These are phyloP conservation scores for Sebastes taczanowskii DNA, from an alignment of 2,797 vertebrate genomes.

Conservation along the genomic window DNA sequence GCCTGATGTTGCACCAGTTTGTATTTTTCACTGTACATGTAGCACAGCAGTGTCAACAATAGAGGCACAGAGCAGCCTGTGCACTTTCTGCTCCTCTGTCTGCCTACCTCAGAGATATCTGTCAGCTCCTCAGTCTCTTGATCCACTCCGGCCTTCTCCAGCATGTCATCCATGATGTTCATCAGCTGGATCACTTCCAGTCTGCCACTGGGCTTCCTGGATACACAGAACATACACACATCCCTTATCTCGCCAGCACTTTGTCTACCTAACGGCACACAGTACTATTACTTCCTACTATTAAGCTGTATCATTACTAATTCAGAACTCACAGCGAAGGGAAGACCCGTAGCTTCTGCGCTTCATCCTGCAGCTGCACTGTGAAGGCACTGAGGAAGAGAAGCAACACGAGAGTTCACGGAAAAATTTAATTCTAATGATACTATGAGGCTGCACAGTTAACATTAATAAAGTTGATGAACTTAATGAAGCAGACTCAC, in stretches of 20 bases:
- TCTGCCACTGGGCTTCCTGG: slow-evolving; percentile 89
- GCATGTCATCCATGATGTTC: slow-evolving; percentile 89
- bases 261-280: not conserved
- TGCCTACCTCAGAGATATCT: slow-evolving; percentile 86
- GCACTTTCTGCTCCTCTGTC: not conserved
- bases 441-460: not conserved
- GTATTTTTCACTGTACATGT: not conserved
- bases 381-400: slow-evolving; percentile 87
- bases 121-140: slow-evolving; percentile 75
- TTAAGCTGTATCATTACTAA: not conserved
- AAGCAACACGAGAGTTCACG: not conserved
- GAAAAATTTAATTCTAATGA: not conserved
- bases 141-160: slow-evolving; percentile 87
- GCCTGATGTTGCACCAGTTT: not conserved
- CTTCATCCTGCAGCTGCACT: slow-evolving; percentile 86
- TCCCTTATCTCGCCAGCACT: not conserved
- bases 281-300: not conserved
- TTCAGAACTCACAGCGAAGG: slow-evolving; percentile 35
- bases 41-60: not conserved
- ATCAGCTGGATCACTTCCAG: slow-evolving; percentile 87
- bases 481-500: slow-evolving; percentile 77
- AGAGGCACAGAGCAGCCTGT: not conserved
- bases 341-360: slow-evolving; percentile 86
- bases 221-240: not conserved
- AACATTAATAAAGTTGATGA: not conserved